Percentiles rank a stretch among this genome's conserved stretches.
Conservation (phyloP, 2,888 invertebrate species). For the Leptinotarsa juncta region DNA sequence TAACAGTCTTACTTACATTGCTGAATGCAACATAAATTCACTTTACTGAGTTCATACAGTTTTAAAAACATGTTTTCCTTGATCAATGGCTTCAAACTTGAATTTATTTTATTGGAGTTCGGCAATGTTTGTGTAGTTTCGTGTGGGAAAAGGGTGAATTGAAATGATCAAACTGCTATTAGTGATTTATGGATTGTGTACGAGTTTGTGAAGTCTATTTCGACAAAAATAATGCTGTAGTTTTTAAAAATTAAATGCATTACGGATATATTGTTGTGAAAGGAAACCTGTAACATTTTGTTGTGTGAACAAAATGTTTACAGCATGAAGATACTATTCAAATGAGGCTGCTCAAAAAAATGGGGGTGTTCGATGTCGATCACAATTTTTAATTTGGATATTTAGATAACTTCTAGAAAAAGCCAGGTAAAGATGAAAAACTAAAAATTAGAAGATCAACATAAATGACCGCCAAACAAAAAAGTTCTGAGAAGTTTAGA, state of each 20-base stretch:
- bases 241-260: neutral
- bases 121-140: constrained; percentile 13
- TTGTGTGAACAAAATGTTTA: neutral
- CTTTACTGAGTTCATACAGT: constrained; percentile 17
- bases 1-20: constrained; percentile 17
- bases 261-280: neutral
- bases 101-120: constrained; percentile 24
- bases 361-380: no score
- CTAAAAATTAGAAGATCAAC: no score
- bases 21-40: constrained; percentile 17
- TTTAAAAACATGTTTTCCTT: constrained; percentile 26
- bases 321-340: no score
- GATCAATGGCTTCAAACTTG: constrained; percentile 22
- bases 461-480: no score
- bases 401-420: no score
- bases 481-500: no score
- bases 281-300: neutral
- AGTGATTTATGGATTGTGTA: constrained; percentile 21
- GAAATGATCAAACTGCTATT: constrained; percentile 13
- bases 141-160: constrained; percentile 17
- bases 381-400: no score
- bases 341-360: no score
- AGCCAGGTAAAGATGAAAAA: no score
- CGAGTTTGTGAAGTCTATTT: neutral
- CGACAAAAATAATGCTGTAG: neutral